Evolutionary conservation across 2,888 invertebrate genomes (phyloP).

Genomic region (Eupithecia insigniata): DNA sequence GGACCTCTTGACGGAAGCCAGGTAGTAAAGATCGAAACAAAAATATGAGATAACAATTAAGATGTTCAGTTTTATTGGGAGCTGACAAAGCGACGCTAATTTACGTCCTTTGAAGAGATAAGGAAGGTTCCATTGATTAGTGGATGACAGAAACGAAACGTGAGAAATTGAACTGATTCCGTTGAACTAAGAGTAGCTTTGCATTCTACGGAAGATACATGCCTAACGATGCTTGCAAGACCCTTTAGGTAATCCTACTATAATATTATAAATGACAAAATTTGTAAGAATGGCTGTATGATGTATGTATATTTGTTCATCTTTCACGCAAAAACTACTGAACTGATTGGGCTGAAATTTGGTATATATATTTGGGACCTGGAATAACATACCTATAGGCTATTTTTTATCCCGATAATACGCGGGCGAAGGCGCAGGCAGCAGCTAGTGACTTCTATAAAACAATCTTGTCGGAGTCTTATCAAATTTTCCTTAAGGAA

Average conservation of each 20-base stretch:
- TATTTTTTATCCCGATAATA: too few species aligned
- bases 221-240: neutral
- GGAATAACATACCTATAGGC: too few species aligned
- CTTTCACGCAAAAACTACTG: too few species aligned
- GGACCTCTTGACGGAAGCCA: conserved; percentile 75
- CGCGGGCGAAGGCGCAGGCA: too few species aligned
- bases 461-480: neutral
- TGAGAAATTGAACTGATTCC: conserved; percentile 24
- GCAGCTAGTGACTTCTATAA: neutral
- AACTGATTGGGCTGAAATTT: too few species aligned
- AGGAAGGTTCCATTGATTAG: conserved; percentile 23
- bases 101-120: conserved; percentile 65
- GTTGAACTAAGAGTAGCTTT: neutral
- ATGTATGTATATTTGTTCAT: too few species aligned
- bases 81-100: conserved; percentile 77
- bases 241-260: neutral
- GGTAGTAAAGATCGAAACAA: conserved; percentile 82
- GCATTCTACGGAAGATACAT: neutral
- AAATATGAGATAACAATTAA: conserved; percentile 81
- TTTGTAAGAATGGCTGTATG: too few species aligned
- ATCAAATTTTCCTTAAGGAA: neutral
- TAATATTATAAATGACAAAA: too few species aligned
- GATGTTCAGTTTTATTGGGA: conserved; percentile 81
- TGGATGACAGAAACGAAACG: conserved; percentile 21
- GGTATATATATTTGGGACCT: too few species aligned